phyloP scores from a whole-genome alignment of 2,797 vertebrate species.

The Erethizon dorsatum region DNA sequence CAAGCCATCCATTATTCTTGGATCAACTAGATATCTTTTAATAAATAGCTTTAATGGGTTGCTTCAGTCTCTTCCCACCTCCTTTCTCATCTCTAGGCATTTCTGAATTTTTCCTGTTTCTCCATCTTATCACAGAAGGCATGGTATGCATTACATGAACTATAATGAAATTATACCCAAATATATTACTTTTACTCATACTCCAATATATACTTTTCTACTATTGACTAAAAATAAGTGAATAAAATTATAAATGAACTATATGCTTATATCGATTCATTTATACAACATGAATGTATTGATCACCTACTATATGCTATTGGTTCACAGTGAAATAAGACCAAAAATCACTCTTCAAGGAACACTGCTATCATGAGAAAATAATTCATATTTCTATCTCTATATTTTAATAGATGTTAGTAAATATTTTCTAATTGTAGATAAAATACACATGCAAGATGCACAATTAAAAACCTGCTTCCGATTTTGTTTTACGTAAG shows the following conservation, averaged over 20 bases:
- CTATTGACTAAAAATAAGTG: neutral
- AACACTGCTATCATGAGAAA: neutral
- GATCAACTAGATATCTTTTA: neutral
- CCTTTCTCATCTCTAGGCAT: neutral
- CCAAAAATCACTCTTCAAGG: neutral
- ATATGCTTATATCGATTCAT: neutral
- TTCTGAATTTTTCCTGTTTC: neutral
- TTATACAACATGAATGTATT: neutral
- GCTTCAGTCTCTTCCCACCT: neutral
- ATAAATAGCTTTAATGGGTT: neutral
- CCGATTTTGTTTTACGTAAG: neutral
- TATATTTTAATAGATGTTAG: slow-evolving; percentile 1
- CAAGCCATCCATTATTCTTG: neutral
- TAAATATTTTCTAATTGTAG: neutral
- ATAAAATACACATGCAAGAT: neutral
- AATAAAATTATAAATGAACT: neutral
- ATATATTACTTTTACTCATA: neutral
- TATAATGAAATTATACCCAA: neutral
- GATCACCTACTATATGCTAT: neutral
- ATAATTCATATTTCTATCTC: neutral
- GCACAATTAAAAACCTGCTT: neutral
- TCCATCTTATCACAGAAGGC: neutral
- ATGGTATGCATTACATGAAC: neutral
- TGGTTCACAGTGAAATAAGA: neutral
- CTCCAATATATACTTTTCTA: neutral